Evolutionary conservation across 1,140 invertebrate species (phyloP), one percentile per base, ranked within the genome.

Genomic region (Magallana angulata): DNA sequence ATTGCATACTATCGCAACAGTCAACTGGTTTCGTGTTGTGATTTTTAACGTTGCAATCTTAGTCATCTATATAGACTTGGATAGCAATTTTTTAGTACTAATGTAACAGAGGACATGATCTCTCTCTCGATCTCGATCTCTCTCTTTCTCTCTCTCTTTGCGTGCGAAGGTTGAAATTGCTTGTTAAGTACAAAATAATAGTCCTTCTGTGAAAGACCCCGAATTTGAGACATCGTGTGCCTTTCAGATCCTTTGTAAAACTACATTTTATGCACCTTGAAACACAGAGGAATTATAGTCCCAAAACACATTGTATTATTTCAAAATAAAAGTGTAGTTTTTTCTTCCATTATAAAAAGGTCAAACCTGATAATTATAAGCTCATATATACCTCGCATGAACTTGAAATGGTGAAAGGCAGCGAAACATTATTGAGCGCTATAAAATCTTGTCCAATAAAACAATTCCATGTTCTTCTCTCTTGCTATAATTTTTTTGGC

Each of bases 131-230:
- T 36, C 8, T 30, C 36, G 18, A 1, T 48, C 36, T 36, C 8
- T 8, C 36, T 24, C 36, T 48, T 1, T 76, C 36, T 30, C 68
- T 36, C 36, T 76, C n/a, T 36, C 24, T 76, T 1, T 48, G 36
- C 36, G 36, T 48, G 7, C 14, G 68, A 30, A 48, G 68, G 68
- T 76, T 30, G 14, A 48, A 36, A 11, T 76, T 76, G 7, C 12
- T 30, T 76, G 68, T 76, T 76, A 30, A 76, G 68, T 76, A 12
- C 24, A 30, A 76, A 76, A 76, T 76, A 76, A 76, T 76, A 76
- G 68, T 76, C 12, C 8, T 48, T 16, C 24, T 76, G 2, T 76
- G 8, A 36, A 5, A 76, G 24, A 12, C 7, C 11, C 18, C 14
- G 36, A 56, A 48, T 71, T 48, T 71, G n/a, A 30, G 83, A 18